Percentiles rank a stretch among this genome's conserved stretches.
Evolutionary conservation across 2,888 invertebrate genomes (phyloP).

Genomic region (Gerris lacustris): DNA sequence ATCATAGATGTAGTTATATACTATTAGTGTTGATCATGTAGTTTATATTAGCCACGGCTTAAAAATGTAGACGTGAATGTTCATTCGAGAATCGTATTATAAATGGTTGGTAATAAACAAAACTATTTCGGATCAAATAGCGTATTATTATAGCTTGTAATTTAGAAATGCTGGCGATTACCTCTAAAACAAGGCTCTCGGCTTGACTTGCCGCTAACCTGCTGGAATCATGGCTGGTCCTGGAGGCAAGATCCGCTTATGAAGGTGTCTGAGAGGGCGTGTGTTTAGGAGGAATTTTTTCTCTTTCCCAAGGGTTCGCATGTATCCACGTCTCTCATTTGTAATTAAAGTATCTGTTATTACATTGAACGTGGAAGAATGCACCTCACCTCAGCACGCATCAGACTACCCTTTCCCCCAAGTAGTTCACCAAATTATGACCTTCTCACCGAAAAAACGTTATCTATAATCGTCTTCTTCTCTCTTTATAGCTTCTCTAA

Average conservation of each 20-base stretch:
- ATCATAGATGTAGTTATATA: no score
- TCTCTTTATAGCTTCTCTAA: no score
- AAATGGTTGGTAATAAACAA: neutral
- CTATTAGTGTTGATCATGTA: no score
- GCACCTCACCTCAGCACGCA: neutral
- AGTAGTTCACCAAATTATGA: slow-evolving; percentile 2
- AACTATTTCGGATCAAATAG: neutral
- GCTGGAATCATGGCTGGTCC: neutral
- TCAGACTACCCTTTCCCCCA: neutral
- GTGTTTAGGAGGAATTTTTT: neutral
- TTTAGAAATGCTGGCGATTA: no score
- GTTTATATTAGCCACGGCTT: no score
- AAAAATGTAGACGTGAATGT: no score
- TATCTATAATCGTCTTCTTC: neutral
- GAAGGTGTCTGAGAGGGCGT: neutral
- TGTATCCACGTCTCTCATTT: neutral
- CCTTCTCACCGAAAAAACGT: neutral
- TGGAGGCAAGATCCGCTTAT: neutral
- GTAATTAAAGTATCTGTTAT: slow-evolving; percentile 1
- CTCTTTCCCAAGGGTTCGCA: neutral
- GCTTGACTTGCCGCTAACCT: neutral
- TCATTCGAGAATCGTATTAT: neutral
- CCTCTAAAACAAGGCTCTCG: neutral
- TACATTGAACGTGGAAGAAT: neutral
- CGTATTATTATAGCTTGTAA: no score